These are phyloP conservation scores for Solenopsis fugax DNA, from an alignment of 1,140 invertebrate genomes.

Conservation along the genomic window DNA sequence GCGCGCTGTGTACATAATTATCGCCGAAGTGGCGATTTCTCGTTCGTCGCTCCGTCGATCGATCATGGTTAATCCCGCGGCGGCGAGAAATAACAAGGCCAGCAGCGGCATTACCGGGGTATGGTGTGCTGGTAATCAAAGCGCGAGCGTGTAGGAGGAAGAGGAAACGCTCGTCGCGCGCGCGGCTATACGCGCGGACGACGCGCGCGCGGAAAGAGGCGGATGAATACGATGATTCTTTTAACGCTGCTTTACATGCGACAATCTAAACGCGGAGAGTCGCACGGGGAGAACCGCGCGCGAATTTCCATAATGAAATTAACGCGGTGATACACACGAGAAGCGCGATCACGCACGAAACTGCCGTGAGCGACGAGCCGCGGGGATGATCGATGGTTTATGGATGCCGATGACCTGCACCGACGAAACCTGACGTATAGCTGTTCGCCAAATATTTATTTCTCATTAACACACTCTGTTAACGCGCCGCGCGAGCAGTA, in stretches of 20 bases:
- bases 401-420: slow-evolving; percentile 25
- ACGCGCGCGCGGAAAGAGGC: slow-evolving; percentile 10
- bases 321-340: slow-evolving; percentile 36
- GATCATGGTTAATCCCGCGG: slow-evolving; percentile 66
- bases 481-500: slow-evolving; percentile 14
- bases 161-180: slow-evolving; percentile 20
- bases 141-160: slow-evolving; percentile 4
- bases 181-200: not conserved
- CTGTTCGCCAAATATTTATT: slow-evolving; percentile 9
- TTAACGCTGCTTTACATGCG: slow-evolving; percentile 39
- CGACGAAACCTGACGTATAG: slow-evolving; percentile 3
- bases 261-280: slow-evolving; percentile 40
- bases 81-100: slow-evolving; percentile 57
- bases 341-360: slow-evolving; percentile 21
- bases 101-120: not conserved
- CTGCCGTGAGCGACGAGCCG: slow-evolving; percentile 24
- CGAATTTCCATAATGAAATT: slow-evolving; percentile 64
- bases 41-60: slow-evolving; percentile 46
- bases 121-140: slow-evolving; percentile 40
- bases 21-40: slow-evolving; percentile 66
- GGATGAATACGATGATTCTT: slow-evolving; percentile 58
- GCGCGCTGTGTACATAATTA: slow-evolving; percentile 43
- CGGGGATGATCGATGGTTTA: slow-evolving; percentile 45
- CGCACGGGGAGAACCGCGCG: slow-evolving; percentile 16
- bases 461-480: slow-evolving; percentile 35